Percentiles rank a stretch among this genome's conserved stretches.
Conservation (phyloP, 2,113 vertebrate species). For the Phaethornis superciliosus region DNA sequence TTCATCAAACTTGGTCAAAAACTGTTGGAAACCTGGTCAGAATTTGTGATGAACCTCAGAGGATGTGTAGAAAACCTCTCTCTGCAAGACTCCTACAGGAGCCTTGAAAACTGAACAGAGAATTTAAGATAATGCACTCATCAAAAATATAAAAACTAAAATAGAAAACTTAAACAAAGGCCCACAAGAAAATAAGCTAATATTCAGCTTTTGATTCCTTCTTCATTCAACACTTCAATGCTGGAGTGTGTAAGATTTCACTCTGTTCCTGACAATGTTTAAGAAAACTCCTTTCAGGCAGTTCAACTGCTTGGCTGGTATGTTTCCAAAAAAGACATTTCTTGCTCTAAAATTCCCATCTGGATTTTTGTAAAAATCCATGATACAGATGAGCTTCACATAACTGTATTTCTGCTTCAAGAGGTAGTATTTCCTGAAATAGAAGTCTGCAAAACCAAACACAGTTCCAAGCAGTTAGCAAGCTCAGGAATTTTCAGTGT, state of each 20-base stretch:
- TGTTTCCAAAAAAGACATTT: not conserved
- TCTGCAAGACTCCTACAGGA: not conserved
- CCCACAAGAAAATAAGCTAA: not conserved
- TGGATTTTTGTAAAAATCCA: not conserved
- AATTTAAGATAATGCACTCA: not conserved
- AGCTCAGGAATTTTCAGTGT: not conserved
- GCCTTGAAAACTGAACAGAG: not conserved
- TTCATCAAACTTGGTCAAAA: not conserved
- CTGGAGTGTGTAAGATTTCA: not conserved
- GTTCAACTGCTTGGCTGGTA: not conserved
- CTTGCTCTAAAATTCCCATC: not conserved
- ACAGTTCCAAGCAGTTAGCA: not conserved
- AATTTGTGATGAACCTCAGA: not conserved
- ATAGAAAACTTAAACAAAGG: not conserved
- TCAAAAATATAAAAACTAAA: not conserved
- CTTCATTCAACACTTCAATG: not conserved
- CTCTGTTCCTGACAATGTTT: not conserved
- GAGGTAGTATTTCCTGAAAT: not conserved
- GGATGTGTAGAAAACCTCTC: not conserved
- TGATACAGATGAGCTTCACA: accelerated
- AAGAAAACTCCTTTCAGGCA: not conserved
- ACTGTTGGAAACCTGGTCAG: not conserved
- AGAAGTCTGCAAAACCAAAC: not conserved
- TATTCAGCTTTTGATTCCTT: not conserved
- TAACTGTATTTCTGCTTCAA: not conserved